These are phyloP conservation scores for Alentia gelatinosa DNA, from an alignment of 2,888 invertebrate species.

Conservation along the genomic window DNA sequence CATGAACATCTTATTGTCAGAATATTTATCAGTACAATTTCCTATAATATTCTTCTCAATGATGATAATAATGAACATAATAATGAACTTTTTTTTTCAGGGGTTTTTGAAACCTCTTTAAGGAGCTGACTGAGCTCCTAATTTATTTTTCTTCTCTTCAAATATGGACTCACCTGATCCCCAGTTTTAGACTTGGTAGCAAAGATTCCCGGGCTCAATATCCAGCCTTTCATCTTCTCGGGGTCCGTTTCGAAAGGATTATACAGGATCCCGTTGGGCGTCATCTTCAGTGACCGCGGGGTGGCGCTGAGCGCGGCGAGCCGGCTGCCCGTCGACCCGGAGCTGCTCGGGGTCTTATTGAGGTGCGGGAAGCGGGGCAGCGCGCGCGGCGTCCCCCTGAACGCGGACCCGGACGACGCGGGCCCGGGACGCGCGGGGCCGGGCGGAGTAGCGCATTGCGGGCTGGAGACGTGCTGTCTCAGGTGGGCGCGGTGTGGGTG, in stretches of 20 bases:
- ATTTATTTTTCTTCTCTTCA: no score
- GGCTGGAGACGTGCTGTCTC: slow-evolving; percentile 10
- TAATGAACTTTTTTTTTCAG: no score
- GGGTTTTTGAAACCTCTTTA: no score
- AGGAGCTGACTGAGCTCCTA: no score
- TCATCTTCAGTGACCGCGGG: neutral
- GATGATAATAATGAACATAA: no score
- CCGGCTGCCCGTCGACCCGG: neutral
- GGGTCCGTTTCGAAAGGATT: slow-evolving; percentile 76
- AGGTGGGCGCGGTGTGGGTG: slow-evolving; percentile 9
- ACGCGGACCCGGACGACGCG: neutral
- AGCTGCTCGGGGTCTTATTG: neutral
- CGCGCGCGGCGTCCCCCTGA: neutral
- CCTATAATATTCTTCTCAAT: no score
- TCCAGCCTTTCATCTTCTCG: slow-evolving; percentile 70
- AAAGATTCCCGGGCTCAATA: slow-evolving; percentile 77
- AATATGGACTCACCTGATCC: slow-evolving; percentile 66
- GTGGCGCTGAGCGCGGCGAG: neutral
- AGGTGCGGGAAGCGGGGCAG: neutral
- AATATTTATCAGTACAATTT: no score
- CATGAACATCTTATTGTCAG: no score
- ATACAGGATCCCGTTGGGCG: neutral
- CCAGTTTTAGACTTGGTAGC: slow-evolving; percentile 69
- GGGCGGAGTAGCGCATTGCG: slow-evolving; percentile 32
- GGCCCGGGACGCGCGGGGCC: no score